Percentiles rank a stretch among this genome's conserved stretches.
phyloP scores from a whole-genome alignment of 2,797 vertebrate genomes.

The Syngnathus acus region DNA sequence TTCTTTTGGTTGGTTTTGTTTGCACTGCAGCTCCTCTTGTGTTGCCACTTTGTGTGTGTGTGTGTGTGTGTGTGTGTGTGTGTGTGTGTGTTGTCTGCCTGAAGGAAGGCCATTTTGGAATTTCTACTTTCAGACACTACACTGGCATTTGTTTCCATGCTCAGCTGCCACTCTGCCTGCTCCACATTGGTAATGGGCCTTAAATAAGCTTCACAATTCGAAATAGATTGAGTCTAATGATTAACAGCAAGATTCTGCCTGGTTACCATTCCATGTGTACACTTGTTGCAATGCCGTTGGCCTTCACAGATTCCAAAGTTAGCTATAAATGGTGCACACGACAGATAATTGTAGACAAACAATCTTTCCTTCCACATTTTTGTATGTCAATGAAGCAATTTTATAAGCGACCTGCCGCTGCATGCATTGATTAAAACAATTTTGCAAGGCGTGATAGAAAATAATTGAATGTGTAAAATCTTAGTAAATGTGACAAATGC shows the following conservation, averaged over 20 bases:
- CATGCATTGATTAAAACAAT: neutral
- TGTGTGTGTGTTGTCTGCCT: neutral
- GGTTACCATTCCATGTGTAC: neutral
- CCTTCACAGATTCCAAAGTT: neutral
- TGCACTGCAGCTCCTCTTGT: slow-evolving; percentile 53
- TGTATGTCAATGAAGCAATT: neutral
- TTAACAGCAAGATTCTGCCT: neutral
- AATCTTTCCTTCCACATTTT: neutral
- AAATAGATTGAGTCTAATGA: neutral
- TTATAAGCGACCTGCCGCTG: neutral
- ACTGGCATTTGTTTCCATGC: neutral
- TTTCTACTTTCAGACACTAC: neutral
- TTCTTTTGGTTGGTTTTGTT: slow-evolving; percentile 48
- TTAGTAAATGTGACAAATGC: neutral
- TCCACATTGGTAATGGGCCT: neutral
- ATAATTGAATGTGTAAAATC: neutral
- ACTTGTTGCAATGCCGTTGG: neutral
- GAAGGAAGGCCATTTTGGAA: slow-evolving; percentile 17
- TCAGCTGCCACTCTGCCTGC: neutral
- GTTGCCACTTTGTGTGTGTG: slow-evolving; percentile 1
- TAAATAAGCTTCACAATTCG: neutral
- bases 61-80: no score
- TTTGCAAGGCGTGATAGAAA: neutral
- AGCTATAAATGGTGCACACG: neutral
- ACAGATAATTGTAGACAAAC: neutral